A percentile compares a stretch with the other conserved stretches of the same genome.
Conservation (phyloP, 2,113 vertebrate species). For the Oncorhynchus gorbuscha region DNA sequence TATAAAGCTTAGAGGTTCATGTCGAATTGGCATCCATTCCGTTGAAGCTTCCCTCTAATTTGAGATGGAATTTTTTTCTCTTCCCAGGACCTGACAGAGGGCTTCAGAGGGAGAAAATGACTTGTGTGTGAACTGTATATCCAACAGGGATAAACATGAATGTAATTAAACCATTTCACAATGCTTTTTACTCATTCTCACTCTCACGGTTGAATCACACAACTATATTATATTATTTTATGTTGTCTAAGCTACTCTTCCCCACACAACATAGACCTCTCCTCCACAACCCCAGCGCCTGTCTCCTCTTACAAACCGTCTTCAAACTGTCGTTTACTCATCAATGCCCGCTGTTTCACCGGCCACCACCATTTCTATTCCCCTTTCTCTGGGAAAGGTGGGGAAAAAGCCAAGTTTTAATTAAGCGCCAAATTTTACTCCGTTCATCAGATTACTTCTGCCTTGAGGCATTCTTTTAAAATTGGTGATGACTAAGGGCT, state of each 20-base stretch:
- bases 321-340: slow-evolving; percentile 63
- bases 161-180: slow-evolving; percentile 57
- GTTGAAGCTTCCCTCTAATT: slow-evolving; percentile 70
- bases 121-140: slow-evolving; percentile 53
- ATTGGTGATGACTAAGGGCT: slow-evolving; percentile 65
- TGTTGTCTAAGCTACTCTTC: slow-evolving; percentile 43
- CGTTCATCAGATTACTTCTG: slow-evolving; percentile 53
- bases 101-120: slow-evolving; percentile 55
- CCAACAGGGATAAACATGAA: slow-evolving; percentile 50
- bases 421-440: slow-evolving; percentile 54
- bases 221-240: slow-evolving; percentile 17
- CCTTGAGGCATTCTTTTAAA: slow-evolving; percentile 51
- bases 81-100: slow-evolving; percentile 58
- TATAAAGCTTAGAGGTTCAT: slow-evolving; percentile 77
- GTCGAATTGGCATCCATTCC: slow-evolving; percentile 67
- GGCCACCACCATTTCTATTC: slow-evolving; percentile 31
- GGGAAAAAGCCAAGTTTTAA: slow-evolving; percentile 49
- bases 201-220: slow-evolving; percentile 6
- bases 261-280: slow-evolving; percentile 54
- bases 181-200: slow-evolving; percentile 38
- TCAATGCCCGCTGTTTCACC: slow-evolving; percentile 51
- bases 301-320: slow-evolving; percentile 39
- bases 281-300: slow-evolving; percentile 53
- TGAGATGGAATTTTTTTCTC: slow-evolving; percentile 65
- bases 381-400: slow-evolving; percentile 21